These are phyloP conservation scores for Torymus tubicola DNA, from an alignment of 2,888 invertebrate genomes.

Conservation along the genomic window DNA sequence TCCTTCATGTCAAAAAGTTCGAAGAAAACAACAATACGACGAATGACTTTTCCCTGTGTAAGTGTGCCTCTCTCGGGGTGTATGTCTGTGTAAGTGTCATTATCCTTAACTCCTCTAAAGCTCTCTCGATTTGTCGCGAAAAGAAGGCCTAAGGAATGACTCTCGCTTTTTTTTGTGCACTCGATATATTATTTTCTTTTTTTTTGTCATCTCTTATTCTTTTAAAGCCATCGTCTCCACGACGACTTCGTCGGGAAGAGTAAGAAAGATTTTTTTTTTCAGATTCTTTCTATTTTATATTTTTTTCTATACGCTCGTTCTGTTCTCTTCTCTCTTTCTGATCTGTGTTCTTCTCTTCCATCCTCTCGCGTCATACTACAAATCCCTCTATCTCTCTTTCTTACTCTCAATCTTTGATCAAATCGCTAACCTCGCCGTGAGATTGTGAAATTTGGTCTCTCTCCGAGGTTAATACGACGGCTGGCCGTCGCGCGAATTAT, in stretches of 20 bases:
- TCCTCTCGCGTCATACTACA: neutral
- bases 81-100: neutral
- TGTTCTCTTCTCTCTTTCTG: no score
- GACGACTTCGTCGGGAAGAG: slow-evolving; percentile 40
- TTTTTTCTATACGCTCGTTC: no score
- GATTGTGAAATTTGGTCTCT: slow-evolving; percentile 67
- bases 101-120: slow-evolving; percentile 23
- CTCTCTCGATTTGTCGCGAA: neutral
- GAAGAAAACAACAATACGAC: slow-evolving; percentile 37
- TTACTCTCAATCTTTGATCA: slow-evolving; percentile 13
- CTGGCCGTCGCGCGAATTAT: slow-evolving; percentile 79
- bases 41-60: slow-evolving; percentile 38
- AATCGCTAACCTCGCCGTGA: slow-evolving; percentile 52
- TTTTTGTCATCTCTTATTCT: slow-evolving; percentile 21
- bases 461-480: slow-evolving; percentile 69
- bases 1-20: slow-evolving; percentile 27
- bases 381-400: neutral
- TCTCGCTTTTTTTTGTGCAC: slow-evolving; percentile 42
- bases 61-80: no score
- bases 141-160: slow-evolving; percentile 47
- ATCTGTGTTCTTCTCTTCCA: no score
- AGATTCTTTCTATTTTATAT: no score
- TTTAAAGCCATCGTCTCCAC: slow-evolving; percentile 12
- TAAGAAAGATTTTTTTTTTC: slow-evolving; percentile 33
- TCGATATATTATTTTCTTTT: neutral